Evolutionary conservation across 2,113 vertebrate genomes (phyloP).

Genomic region (Nymphicus hollandicus): DNA sequence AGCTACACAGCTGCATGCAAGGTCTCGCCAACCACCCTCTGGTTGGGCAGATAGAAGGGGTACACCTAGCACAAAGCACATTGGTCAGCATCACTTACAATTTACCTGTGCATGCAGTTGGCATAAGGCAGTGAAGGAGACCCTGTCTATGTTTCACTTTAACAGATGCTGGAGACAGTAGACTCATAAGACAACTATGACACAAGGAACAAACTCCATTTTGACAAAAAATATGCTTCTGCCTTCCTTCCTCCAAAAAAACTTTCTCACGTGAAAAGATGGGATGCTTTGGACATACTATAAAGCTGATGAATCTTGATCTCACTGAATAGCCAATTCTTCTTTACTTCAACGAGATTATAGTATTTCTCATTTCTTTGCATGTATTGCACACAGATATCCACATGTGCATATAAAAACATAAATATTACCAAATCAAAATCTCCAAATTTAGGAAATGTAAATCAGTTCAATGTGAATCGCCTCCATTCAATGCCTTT

Average conservation of each 20-base stretch:
- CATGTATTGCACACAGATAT: not conserved
- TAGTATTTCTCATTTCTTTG: not conserved
- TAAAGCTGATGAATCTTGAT: not conserved
- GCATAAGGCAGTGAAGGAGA: not conserved
- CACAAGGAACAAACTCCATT: not conserved
- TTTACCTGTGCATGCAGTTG: rapidly evolving
- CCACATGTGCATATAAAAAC: not conserved
- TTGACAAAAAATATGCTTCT: not conserved
- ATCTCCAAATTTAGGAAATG: not conserved
- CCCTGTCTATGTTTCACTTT: not conserved
- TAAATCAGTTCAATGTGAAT: not conserved
- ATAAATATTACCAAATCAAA: not conserved
- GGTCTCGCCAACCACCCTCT: not conserved
- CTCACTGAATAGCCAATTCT: not conserved
- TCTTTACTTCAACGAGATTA: not conserved
- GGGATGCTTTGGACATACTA: not conserved
- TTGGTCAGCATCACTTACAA: too few species aligned
- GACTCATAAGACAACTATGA: not conserved
- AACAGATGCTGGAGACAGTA: not conserved
- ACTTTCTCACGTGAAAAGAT: not conserved
- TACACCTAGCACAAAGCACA: not conserved
- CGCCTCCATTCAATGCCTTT: not conserved
- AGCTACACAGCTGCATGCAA: not conserved
- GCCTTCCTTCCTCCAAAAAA: not conserved
- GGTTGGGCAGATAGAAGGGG: not conserved